Base-by-base conservation (phyloP, 1,140 invertebrate species). In the Drosophila triauraria region DNA sequence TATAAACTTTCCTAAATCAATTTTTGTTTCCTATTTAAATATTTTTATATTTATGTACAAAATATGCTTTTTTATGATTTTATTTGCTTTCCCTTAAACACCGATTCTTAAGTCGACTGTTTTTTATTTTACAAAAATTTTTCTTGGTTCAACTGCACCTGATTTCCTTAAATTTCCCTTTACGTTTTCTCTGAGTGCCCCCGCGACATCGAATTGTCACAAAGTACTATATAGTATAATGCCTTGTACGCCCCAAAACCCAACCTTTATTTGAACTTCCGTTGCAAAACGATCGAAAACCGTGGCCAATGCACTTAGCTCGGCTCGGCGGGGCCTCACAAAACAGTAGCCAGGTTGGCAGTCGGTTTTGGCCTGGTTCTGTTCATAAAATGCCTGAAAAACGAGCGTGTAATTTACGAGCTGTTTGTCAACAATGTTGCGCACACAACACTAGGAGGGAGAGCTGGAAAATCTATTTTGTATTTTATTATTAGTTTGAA, bases 351-450 rank as follows among this genome's bases (percentile, higher is more conserved):
- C 48, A 65, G 72, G 57, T 78, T 50, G 50, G 38, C 53, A 61
- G 64, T 60, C 65, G 71, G 51, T 60, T 57, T 50, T 58, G 78
- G 74, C 47, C 59, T 40, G 17, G 44, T 67, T 47, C 42, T 46
- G 47, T 59, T 65, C 71, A 78, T 81, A 78, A 78, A 81, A 60
- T 75, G 65, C 23, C 59, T 69, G 61, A 84, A 78, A 78, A 90
- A 90, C 71, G 81, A 67, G 78, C 77, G 69, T 47, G 64, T 90
- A 88, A 88, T 88, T 90, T 88, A 88, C 77, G 84, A 88, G 84
- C 81, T 84, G 85, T 84, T 88, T 88, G 84, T 84, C 81, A 84
- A 90, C 84, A 90, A 72, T 72, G 78, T 78, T 80, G 32, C 32
- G 17, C 51, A 38, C 13, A 54, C 51, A 54, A 54, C 32, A 23